phyloP scores from a whole-genome alignment of 2,113 vertebrate genomes.

The Carassius carassius region DNA sequence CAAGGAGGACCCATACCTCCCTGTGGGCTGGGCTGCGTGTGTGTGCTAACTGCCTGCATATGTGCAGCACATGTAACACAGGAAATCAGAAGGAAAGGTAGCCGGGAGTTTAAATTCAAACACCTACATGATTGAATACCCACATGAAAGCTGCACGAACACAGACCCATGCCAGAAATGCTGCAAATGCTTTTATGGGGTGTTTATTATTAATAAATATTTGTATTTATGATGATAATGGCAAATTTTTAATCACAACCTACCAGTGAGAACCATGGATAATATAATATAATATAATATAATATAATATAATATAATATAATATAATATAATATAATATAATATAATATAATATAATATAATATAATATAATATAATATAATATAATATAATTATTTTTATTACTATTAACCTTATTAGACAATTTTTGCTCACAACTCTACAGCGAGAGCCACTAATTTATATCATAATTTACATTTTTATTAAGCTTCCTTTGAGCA shows the following conservation, averaged over 20 bases:
- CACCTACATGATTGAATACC: neutral
- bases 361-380: too few species aligned
- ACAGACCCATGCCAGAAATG: neutral
- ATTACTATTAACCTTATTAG: too few species aligned
- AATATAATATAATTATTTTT: too few species aligned
- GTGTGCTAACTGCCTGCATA: conserved; percentile 46
- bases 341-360: too few species aligned
- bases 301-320: too few species aligned
- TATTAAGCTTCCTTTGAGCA: neutral
- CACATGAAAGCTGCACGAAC: neutral
- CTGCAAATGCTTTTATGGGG: neutral
- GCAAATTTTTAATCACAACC: too few species aligned
- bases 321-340: too few species aligned
- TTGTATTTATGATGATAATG: too few species aligned
- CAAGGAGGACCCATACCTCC: conserved; percentile 17
- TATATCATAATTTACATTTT: neutral
- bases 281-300: too few species aligned
- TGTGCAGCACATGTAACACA: conserved; percentile 35
- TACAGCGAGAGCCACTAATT: neutral
- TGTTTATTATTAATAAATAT: too few species aligned
- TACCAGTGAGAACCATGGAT: too few species aligned
- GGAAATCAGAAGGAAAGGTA: conserved; percentile 10
- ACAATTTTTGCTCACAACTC: too few species aligned
- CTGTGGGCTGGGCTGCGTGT: conserved; percentile 12
- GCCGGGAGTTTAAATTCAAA: neutral